Percentiles rank a stretch among this genome's conserved stretches.
These are phyloP conservation scores for Lycia hirtaria DNA, from an alignment of 2,888 invertebrate genomes.

Conservation along the genomic window DNA sequence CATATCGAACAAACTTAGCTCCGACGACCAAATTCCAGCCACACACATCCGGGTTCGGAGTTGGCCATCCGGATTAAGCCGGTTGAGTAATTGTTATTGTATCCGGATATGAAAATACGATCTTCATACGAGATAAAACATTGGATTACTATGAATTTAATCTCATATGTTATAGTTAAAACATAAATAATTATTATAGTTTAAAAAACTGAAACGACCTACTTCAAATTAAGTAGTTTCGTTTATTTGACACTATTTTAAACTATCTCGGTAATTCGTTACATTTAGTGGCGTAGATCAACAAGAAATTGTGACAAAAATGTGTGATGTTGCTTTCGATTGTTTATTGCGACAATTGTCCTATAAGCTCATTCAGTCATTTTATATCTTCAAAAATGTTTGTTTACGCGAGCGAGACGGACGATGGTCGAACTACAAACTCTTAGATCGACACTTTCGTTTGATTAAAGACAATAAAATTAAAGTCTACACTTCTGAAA, in stretches of 20 bases:
- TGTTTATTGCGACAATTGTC: no score
- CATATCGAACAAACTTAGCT: background rate
- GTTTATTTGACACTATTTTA: no score
- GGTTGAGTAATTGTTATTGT: conserved; percentile 26
- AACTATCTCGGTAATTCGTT: no score
- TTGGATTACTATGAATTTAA: background rate
- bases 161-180: background rate
- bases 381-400: no score
- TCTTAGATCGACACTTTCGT: background rate
- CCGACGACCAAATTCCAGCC: background rate
- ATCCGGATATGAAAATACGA: conserved; percentile 6
- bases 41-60: conserved; percentile 7
- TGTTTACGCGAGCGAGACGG: no score
- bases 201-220: background rate
- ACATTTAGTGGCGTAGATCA: no score
- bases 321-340: no score
- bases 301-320: no score
- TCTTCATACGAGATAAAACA: background rate
- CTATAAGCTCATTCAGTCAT: no score
- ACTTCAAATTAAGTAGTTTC: no score
- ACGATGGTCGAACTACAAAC: no score
- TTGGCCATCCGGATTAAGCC: conserved; percentile 18
- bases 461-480: background rate
- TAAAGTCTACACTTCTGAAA: background rate
- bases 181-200: no score